These are phyloP conservation scores for Malurus splendens DNA, from an alignment of 2,797 vertebrate genomes.

Conservation along the genomic window DNA sequence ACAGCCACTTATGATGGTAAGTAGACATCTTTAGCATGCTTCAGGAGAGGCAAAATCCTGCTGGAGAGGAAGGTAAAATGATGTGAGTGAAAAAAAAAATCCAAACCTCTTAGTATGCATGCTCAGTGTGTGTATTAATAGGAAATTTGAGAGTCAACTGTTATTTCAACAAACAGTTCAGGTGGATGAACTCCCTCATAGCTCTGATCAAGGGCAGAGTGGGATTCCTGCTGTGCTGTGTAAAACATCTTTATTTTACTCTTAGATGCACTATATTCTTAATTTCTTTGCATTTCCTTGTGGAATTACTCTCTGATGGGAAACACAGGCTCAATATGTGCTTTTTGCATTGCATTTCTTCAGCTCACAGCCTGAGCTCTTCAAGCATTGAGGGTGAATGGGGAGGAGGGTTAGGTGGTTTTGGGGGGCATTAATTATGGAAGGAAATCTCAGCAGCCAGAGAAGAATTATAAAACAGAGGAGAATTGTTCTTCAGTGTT, in stretches of 20 bases:
- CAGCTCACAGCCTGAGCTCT: neutral
- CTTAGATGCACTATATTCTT: neutral
- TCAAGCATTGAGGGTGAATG: neutral
- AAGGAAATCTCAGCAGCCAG: neutral
- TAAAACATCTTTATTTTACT: neutral
- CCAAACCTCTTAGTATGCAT: neutral
- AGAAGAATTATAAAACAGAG: neutral
- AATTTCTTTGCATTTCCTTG: neutral
- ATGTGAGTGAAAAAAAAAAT: neutral
- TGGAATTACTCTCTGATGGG: neutral
- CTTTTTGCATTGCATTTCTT: neutral
- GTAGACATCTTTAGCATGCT: neutral
- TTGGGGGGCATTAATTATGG: rapidly evolving
- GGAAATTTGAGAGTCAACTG: neutral
- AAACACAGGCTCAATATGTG: neutral
- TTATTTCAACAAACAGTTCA: neutral
- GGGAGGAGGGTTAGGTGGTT: neutral
- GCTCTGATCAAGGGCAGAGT: neutral
- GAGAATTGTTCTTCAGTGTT: neutral
- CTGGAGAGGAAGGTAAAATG: neutral
- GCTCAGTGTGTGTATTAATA: neutral
- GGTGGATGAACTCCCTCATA: neutral
- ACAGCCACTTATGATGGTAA: neutral
- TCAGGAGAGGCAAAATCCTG: neutral
- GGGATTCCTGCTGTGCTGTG: neutral